These are phyloP conservation scores for Helicoverpa zea DNA, from an alignment of 1,140 invertebrate genomes.

Conservation along the genomic window DNA sequence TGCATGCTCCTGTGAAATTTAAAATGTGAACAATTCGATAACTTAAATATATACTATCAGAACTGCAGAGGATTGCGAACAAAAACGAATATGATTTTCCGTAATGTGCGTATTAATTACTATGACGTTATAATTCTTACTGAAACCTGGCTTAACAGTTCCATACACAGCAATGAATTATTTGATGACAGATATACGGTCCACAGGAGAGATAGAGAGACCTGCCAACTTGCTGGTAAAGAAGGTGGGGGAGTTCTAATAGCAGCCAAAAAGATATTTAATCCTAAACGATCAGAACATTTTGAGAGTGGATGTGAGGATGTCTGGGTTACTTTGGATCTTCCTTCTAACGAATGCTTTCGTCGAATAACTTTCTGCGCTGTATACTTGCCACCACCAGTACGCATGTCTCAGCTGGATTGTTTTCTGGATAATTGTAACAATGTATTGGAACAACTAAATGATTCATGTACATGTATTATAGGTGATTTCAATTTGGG, in stretches of 20 bases:
- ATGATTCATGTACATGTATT: neutral
- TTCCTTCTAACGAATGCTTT: neutral
- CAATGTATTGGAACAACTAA: conserved; percentile 5
- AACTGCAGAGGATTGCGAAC: conserved; percentile 26
- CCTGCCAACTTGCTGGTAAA: too few species aligned
- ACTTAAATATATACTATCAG: conserved; percentile 20
- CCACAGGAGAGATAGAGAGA: conserved; percentile 38
- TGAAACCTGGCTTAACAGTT: conserved; percentile 16
- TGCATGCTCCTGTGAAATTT: too few species aligned
- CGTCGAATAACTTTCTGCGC: neutral
- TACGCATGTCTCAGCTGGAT: neutral
- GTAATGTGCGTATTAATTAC: conserved; percentile 4
- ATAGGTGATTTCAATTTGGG: conserved; percentile 3
- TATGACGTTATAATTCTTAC: conserved; percentile 9
- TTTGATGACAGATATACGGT: conserved; percentile 11
- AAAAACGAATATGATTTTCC: neutral
- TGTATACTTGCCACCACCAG: conserved; percentile 28
- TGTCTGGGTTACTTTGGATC: neutral
- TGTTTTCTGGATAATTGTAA: conserved; percentile 28
- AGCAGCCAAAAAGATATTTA: too few species aligned
- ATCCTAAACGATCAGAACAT: too few species aligned
- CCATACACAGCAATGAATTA: neutral
- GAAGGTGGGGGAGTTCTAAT: too few species aligned
- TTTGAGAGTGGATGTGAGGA: too few species aligned
- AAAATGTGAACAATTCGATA: neutral